Conservation (phyloP, 2,888 invertebrate genomes). For the Rhingia campestris region DNA sequence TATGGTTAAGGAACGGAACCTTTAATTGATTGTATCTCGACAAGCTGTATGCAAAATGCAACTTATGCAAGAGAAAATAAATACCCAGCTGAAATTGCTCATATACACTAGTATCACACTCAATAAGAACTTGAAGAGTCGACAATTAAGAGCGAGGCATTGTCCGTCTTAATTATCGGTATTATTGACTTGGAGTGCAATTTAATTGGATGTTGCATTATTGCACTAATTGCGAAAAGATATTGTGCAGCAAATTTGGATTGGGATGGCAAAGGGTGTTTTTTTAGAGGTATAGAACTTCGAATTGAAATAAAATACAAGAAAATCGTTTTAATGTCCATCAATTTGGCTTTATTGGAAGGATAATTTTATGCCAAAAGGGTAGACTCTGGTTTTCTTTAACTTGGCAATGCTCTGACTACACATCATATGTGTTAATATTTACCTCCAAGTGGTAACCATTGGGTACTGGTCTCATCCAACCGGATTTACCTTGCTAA, state of each 20-base stretch:
- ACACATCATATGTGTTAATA: too few relatives aligned
- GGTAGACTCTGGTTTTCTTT: too few relatives aligned
- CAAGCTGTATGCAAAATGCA: not conserved
- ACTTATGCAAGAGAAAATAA: not conserved
- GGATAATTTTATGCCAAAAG: too few relatives aligned
- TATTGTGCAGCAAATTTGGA: not conserved
- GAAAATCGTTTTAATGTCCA: too few relatives aligned
- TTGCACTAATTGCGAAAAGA: slow-evolving; percentile 23
- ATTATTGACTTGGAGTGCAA: slow-evolving; percentile 1
- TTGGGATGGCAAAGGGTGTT: too few relatives aligned
- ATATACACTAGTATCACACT: not conserved
- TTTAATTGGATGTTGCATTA: slow-evolving; percentile 27
- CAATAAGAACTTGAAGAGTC: not conserved
- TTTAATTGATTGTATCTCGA: slow-evolving; percentile 2
- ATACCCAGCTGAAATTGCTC: not conserved
- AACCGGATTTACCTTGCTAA: too few relatives aligned
- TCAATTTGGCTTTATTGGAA: too few relatives aligned
- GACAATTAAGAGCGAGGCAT: slow-evolving; percentile 5
- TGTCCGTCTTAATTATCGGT: slow-evolving; percentile 16
- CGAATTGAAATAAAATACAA: too few relatives aligned
- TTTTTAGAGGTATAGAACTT: too few relatives aligned
- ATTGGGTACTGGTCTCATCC: too few relatives aligned
- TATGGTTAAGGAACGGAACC: not conserved
- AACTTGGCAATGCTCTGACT: too few relatives aligned
- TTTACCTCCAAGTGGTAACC: too few relatives aligned